phyloP scores from a whole-genome alignment of 1,140 invertebrate genomes.

The Nasonia longicornis region DNA sequence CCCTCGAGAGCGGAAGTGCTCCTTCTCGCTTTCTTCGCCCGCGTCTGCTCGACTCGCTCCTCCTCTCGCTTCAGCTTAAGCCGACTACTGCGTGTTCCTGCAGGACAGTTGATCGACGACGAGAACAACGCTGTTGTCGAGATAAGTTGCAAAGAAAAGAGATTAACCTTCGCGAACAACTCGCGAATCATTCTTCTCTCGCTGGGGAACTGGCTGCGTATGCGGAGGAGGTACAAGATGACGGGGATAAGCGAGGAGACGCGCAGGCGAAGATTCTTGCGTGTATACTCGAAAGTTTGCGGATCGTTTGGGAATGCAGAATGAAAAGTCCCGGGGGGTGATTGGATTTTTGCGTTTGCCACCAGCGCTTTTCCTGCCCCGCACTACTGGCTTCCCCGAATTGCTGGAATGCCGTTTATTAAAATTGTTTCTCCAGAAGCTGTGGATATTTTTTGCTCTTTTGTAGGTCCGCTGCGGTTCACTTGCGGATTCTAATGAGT shows the following conservation, averaged over 20 bases:
- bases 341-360: constrained; percentile 38
- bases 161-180: constrained; percentile 34
- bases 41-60: neutral
- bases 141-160: constrained; percentile 37
- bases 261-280: neutral
- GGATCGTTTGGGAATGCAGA: constrained; percentile 38
- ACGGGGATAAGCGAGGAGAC: neutral
- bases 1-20: neutral
- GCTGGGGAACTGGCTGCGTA: neutral
- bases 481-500: too few relatives aligned
- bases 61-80: too few relatives aligned
- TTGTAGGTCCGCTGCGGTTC: too few relatives aligned
- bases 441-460: neutral
- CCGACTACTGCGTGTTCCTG: too few relatives aligned
- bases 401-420: constrained; percentile 28
- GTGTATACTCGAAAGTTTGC: constrained; percentile 27
- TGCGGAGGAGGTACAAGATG: too few relatives aligned
- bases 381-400: neutral
- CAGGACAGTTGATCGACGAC: constrained; percentile 28
- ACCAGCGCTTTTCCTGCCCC: neutral
- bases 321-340: constrained; percentile 38
- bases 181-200: constrained; percentile 32
- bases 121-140: neutral
- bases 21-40: neutral
- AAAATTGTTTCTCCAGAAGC: constrained; percentile 22